These are phyloP conservation scores for Junco hyemalis DNA, from an alignment of 2,113 vertebrate genomes.

Conservation along the genomic window DNA sequence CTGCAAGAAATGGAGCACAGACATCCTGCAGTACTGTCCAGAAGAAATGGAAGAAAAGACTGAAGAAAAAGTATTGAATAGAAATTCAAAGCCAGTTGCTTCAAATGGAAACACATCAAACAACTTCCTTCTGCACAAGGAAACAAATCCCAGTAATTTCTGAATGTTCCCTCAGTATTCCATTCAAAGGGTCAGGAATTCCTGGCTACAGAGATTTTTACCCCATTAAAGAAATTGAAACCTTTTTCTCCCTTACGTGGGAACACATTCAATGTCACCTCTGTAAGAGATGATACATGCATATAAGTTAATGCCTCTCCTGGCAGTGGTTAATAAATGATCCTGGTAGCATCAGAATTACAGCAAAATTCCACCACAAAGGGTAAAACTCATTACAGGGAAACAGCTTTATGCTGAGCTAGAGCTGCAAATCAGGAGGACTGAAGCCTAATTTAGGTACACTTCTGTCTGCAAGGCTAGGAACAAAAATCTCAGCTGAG, in stretches of 20 bases:
- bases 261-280: background rate
- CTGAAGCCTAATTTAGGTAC: background rate
- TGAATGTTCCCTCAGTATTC: background rate
- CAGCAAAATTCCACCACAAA: background rate
- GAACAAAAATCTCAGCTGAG: background rate
- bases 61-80: background rate
- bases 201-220: background rate
- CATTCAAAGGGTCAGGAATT: background rate
- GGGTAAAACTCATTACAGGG: background rate
- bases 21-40: background rate
- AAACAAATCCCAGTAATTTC: background rate
- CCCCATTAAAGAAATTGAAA: background rate
- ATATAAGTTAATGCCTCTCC: background rate
- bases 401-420: background rate
- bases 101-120: background rate
- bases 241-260: background rate
- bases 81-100: background rate
- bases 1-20: background rate
- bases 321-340: background rate
- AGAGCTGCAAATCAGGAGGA: background rate
- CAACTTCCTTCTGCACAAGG: background rate
- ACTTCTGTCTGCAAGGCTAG: background rate
- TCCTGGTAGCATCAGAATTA: background rate
- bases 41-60: background rate
- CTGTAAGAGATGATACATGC: background rate